Percentiles rank a stretch among this genome's conserved stretches.
Conservation (phyloP, 2,113 vertebrate genomes). For the Conger conger region DNA sequence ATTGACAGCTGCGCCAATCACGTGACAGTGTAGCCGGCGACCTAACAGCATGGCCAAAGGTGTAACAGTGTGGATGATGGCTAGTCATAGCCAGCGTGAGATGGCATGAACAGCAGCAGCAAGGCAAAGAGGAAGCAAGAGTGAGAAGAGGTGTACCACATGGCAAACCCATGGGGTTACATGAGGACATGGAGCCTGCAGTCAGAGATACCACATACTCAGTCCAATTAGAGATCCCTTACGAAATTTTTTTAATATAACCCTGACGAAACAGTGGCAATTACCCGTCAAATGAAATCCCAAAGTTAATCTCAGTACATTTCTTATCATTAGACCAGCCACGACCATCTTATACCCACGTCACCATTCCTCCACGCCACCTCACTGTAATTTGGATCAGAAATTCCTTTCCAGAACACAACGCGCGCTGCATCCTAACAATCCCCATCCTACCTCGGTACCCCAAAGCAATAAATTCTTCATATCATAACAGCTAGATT, state of each 20-base stretch:
- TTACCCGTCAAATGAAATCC: too few species aligned
- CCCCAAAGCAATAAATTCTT: background rate
- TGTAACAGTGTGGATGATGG: too few species aligned
- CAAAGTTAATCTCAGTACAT: too few species aligned
- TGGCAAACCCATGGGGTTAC: background rate
- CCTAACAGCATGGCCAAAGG: too few species aligned
- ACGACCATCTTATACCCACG: too few species aligned
- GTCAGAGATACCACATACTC: background rate
- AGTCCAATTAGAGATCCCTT: background rate
- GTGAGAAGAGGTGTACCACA: background rate
- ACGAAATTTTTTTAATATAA: too few species aligned
- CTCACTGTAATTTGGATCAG: background rate
- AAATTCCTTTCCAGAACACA: background rate
- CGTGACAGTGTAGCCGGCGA: too few species aligned
- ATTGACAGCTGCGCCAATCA: too few species aligned
- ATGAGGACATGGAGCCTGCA: background rate
- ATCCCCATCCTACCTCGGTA: too few species aligned
- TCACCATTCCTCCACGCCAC: background rate
- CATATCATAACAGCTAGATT: background rate
- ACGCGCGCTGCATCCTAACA: background rate
- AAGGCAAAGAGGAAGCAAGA: background rate
- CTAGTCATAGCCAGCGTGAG: too few species aligned
- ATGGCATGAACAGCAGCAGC: too few species aligned
- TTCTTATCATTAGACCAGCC: background rate
- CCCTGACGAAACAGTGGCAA: too few species aligned